A percentile compares a stretch with the other conserved stretches of the same genome.
These are phyloP conservation scores for Caenorhabditis brenneri DNA, from an alignment of 1,140 invertebrate genomes.

Conservation along the genomic window DNA sequence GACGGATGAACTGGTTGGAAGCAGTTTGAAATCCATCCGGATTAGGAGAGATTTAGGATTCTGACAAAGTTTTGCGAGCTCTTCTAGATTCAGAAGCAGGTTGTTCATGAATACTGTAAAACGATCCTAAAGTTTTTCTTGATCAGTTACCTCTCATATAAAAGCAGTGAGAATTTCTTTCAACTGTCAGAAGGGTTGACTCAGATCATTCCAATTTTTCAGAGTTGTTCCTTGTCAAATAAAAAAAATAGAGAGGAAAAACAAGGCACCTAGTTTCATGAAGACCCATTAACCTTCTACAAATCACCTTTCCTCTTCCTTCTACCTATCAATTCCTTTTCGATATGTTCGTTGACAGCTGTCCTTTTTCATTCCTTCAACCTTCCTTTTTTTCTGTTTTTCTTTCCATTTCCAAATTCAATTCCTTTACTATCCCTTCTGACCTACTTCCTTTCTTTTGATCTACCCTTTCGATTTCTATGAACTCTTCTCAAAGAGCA, in stretches of 20 bases:
- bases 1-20: neutral
- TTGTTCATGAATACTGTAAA: too few species aligned
- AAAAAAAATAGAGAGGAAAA: too few species aligned
- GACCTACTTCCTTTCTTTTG: neutral
- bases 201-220: too few species aligned
- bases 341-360: slow-evolving; percentile 36
- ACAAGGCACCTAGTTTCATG: neutral
- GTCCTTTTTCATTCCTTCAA: slow-evolving; percentile 33
- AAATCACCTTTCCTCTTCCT: neutral
- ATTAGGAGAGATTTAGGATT: too few species aligned
- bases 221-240: too few species aligned
- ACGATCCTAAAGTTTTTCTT: too few species aligned
- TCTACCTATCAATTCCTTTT: slow-evolving; percentile 3
- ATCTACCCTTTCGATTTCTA: neutral
- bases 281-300: neutral
- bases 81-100: too few species aligned
- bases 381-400: neutral
- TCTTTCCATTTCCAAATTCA: neutral
- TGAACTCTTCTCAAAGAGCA: neutral
- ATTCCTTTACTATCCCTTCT: neutral
- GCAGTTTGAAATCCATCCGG: neutral
- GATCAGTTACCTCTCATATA: too few species aligned
- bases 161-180: too few species aligned
- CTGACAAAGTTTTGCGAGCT: neutral
- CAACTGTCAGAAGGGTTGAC: too few species aligned